Conservation (phyloP, 2,113 vertebrate genomes). For the Sebastes schlegelii region DNA sequence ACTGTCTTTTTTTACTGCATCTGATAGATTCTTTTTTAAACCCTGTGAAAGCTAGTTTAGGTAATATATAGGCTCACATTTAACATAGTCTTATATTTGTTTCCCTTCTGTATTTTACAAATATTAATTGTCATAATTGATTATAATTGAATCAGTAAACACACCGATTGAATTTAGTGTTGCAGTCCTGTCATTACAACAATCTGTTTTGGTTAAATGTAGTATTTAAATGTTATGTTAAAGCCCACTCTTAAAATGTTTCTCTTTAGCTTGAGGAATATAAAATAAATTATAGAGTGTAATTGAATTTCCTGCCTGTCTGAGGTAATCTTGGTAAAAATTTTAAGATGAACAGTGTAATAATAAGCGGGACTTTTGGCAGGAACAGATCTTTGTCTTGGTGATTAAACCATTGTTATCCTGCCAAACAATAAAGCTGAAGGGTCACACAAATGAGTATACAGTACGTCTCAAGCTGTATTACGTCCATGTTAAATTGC, state of each 20-base stretch:
- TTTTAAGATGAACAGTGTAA: slow-evolving; percentile 51
- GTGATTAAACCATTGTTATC: slow-evolving; percentile 69
- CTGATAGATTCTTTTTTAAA: neutral
- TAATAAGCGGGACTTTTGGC: slow-evolving; percentile 58
- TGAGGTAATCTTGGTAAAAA: slow-evolving; percentile 42
- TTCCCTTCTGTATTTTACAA: neutral
- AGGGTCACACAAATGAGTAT: slow-evolving; percentile 45
- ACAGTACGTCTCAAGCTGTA: slow-evolving; percentile 53
- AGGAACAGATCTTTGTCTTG: slow-evolving; percentile 60
- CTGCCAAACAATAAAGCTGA: slow-evolving; percentile 64
- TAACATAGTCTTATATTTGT: slow-evolving; percentile 2
- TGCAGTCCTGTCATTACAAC: neutral
- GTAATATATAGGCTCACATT: neutral
- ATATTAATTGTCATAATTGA: neutral
- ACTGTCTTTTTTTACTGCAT: neutral
- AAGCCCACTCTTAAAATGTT: neutral
- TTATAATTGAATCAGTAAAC: neutral
- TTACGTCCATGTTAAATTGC: slow-evolving; percentile 75
- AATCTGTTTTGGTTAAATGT: slow-evolving; percentile 28
- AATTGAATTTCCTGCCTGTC: slow-evolving; percentile 68
- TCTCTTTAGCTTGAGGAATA: slow-evolving; percentile 13
- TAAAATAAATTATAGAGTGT: slow-evolving; percentile 10
- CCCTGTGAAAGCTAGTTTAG: neutral
- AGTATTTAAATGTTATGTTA: slow-evolving; percentile 27
- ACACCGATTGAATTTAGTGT: neutral